Percentiles rank a stretch among this genome's conserved stretches.
Conservation (phyloP, 2,797 vertebrate genomes). For the Cyprinodon diabolis region DNA sequence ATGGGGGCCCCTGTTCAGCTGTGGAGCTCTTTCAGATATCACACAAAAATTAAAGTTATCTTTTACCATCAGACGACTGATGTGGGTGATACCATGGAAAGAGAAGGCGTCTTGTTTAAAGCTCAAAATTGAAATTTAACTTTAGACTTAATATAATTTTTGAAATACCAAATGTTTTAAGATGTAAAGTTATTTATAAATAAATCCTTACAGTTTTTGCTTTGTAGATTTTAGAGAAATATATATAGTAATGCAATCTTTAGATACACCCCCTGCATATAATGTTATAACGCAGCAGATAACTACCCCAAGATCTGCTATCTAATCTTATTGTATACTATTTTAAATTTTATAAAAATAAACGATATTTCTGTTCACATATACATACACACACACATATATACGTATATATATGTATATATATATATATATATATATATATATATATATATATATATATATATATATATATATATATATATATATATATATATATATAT, state of each 20-base stretch:
- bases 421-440: too few relatives aligned
- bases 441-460: too few relatives aligned
- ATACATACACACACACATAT: too few relatives aligned
- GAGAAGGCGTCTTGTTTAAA: not conserved
- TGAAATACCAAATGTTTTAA: not conserved
- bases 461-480: too few relatives aligned
- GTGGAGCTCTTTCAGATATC: not conserved
- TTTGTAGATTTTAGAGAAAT: not conserved
- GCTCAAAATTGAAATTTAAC: not conserved
- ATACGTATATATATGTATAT: too few relatives aligned
- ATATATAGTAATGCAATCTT: not conserved
- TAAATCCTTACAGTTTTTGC: not conserved
- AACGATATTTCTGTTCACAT: too few relatives aligned
- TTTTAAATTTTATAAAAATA: too few relatives aligned
- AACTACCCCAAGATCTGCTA: too few relatives aligned
- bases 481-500: too few relatives aligned
- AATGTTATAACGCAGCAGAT: too few relatives aligned
- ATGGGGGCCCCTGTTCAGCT: not conserved
- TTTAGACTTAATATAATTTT: not conserved
- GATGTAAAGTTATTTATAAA: not conserved
- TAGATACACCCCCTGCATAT: not conserved
- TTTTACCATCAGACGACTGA: not conserved
- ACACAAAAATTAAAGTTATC: not conserved
- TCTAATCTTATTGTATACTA: too few relatives aligned
- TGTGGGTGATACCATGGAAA: not conserved